Evolutionary conservation across 92 coral and sea anemone genomes (phyloP), one percentile per base, ranked within the genome.

Genomic region (Epizoanthus rinbou): DNA sequence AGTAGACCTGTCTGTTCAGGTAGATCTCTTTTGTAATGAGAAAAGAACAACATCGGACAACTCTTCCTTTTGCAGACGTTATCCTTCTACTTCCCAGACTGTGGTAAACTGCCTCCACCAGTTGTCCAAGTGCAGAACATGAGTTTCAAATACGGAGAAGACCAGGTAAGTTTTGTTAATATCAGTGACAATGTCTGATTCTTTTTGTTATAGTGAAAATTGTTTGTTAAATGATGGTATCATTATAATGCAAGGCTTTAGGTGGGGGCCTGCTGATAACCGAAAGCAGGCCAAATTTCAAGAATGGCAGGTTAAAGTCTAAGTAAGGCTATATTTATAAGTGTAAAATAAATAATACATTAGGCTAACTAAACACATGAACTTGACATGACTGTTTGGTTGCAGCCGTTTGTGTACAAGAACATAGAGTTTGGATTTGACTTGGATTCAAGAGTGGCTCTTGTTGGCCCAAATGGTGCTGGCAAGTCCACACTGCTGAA

Each of bases 391-490:
- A 64, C 69, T 59, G 23, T 1, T 82, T 81, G 14, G 31, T 35
- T 28, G 9, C 78, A 96, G 99, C 99, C 98, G n/a, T 87, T 74
- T 63, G 88, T 96, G 35, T 96, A 96, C 88, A 90, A 92, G 87
- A 79, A 94, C 60, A 50, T 96, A 35, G 99, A 96, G 57, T 96
- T 96, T 94, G 99, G 99, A 28, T 84, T 96, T 83, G 99, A 96
- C 68, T 80, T 96, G 82, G 99, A 96, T 70, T 88, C 99, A 76
- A 88, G 99, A 83, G 89, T 96, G 69, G 99, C 99, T 4, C 87
- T 96, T 56, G 99, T 96, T 43, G 99, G 99, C 8, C 99, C 99
- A 8, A 96, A 96, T 87, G 99, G 99, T 17, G 99, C 99, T 7
- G 99, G 99, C 3, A 96, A 96, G 75, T 94, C 98, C 72, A 96